Base-by-base conservation (phyloP, 2,797 vertebrate species). In the Hippocampus kuda region DNA sequence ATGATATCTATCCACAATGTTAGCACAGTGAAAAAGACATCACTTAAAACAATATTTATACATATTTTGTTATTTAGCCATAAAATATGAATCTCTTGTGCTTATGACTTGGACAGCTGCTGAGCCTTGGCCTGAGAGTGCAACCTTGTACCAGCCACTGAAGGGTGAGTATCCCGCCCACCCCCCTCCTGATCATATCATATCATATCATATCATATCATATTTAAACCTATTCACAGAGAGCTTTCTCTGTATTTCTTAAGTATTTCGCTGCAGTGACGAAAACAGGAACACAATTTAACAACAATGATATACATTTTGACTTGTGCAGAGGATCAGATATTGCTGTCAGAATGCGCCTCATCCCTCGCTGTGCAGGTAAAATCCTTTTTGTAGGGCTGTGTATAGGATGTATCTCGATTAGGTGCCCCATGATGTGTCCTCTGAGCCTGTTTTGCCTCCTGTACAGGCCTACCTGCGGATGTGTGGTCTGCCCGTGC, bases 281-380 rank as follows among this genome's bases (percentile, higher is more conserved):
- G 2, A 44, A 5, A 7, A 44, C 41, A 46, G n/a, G 20, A 64
- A 64, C 11, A 24, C 26, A 7, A 44, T 44, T 30, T 30, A 38
- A 38, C 38, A 22, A 34, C 27, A 38, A 62, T 22, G 30, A 30
- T 30, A 30, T 30, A 30, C 61, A 65, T 24, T 64, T 1, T 53
- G 38, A 27, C n/a, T 59, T 85, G 82, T 75, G 68, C 90, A 98
- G 96, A 95, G 51, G 94, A 97, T 76, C 96, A 99, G 84, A 96
- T 99, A 86, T 90, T 99, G 75, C 92, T 99, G 80, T 98, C 97
- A 81, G 97, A 99, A 81, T 96, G 95, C 80, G 95, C 96, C 46
- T 93, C 95, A 67, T 98, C 94, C 68, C 92, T 98, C 69, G 95
- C 95, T 80, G 97, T 99, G 75, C 96, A 99, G 97, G 96, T 99